phyloP scores from a whole-genome alignment of 2,113 vertebrate species.

The Brevimyrus niger region DNA sequence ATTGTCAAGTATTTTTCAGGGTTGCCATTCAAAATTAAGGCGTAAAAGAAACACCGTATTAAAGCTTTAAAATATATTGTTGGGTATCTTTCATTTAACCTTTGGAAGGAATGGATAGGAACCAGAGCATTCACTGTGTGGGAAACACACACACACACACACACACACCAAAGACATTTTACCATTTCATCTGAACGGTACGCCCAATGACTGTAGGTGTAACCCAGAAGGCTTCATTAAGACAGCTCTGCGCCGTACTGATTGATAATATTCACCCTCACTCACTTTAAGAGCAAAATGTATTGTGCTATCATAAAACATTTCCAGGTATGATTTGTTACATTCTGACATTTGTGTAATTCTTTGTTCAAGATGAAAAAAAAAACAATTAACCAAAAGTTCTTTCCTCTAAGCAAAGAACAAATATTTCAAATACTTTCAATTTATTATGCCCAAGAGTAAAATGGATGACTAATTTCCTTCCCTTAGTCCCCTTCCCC shows the following conservation, averaged over 20 bases:
- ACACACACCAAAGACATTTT: neutral
- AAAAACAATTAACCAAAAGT: neutral
- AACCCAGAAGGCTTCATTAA: neutral
- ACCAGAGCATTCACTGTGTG: neutral
- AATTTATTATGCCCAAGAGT: neutral
- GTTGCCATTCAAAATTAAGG: conserved; percentile 38
- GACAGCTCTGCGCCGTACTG: neutral
- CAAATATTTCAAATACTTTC: neutral
- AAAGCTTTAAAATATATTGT: neutral
- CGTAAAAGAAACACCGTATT: conserved; percentile 12
- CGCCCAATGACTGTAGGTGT: neutral
- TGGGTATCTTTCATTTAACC: neutral
- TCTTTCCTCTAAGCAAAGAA: neutral
- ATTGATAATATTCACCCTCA: neutral
- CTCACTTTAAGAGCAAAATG: neutral
- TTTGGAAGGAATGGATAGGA: neutral
- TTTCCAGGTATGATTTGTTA: neutral
- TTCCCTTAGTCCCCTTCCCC: neutral
- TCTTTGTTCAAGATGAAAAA: neutral
- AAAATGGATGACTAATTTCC: conserved; percentile 7
- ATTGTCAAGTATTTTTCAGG: conserved; percentile 37
- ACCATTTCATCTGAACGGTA: neutral
- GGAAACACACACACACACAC: neutral
- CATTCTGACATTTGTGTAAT: conserved; percentile 2
- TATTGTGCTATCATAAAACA: neutral